Percentiles rank a stretch among this genome's conserved stretches.
These are phyloP conservation scores for Cyrtorhinus lividipennis DNA, from an alignment of 1,140 invertebrate species.

Conservation along the genomic window DNA sequence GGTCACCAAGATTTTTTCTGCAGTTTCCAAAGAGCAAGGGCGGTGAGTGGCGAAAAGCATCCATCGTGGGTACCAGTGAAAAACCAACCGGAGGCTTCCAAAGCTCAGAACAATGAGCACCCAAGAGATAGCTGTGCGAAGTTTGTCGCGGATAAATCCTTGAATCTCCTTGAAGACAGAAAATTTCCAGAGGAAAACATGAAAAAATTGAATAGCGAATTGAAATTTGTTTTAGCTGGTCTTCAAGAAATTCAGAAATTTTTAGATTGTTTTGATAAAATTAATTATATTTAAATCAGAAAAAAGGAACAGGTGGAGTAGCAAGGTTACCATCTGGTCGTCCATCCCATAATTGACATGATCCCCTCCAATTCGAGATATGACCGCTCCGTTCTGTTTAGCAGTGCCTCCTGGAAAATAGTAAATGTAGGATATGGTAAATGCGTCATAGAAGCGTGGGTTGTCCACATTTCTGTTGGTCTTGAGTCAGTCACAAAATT, in stretches of 20 bases:
- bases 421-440: no score
- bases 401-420: constrained; percentile 22
- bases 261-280: neutral
- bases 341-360: constrained; percentile 48
- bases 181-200: no score
- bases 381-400: constrained; percentile 30
- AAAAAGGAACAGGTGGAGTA: neutral
- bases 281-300: neutral
- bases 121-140: constrained; percentile 38
- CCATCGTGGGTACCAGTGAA: constrained; percentile 50
- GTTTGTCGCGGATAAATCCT: constrained; percentile 38
- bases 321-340: constrained; percentile 47
- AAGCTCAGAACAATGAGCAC: constrained; percentile 40
- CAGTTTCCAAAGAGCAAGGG: constrained; percentile 38
- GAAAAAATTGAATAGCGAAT: constrained; percentile 12
- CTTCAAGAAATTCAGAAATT: neutral
- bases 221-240: neutral
- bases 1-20: constrained; percentile 43
- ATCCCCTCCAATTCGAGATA: constrained; percentile 30
- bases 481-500: no score
- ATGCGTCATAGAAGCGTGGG: no score
- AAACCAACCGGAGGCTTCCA: constrained; percentile 45
- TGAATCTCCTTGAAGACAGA: constrained; percentile 35
- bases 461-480: no score
- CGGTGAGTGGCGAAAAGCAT: constrained; percentile 44